Base-by-base conservation (phyloP, 2,888 invertebrate species). In the Taenaris catops region DNA sequence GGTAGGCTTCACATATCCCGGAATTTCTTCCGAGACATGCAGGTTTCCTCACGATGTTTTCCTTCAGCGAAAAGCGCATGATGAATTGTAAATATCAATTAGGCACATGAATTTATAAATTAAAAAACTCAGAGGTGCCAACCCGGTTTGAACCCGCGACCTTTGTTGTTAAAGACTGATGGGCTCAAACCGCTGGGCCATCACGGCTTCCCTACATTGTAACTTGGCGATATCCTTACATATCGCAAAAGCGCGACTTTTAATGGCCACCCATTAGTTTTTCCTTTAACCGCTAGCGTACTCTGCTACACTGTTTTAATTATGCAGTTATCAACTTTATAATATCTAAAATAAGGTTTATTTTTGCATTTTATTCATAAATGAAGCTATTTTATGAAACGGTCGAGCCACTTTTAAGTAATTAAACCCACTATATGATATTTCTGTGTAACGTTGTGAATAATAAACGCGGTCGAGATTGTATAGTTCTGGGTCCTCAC, bases 261-360 rank as follows among this genome's bases (percentile, higher is more conserved):
- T 35, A 35, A 35, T 35, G 28, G 28, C 23, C 14, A 5, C 28
- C 35, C 35, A 35, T 35, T 29, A 24, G 29, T 35, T 35, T 35
- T 14, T 4, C 18, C 35, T 25, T 35, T 19, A 35, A 25, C 17
- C 25, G 12, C 10, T 8, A 12, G 4, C 8, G 14, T 4, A 25
- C n/a, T 20, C 16, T 25, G 8, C 19, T 28, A n/a, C n/a, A n/a
- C n/a, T n/a, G n/a, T n/a, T n/a, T n/a, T n/a, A n/a, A n/a, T n/a
- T n/a, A n/a, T 18, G 4, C 27, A 14, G 12, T 8, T 28, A 25
- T 25, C n/a, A 24, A 18, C 34, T 24, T 28, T 12, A 28, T 23
- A 9, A n/a, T n/a, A 4, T 2, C 5, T 0, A 0, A 0, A 1
- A 14, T 28, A 19, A 18, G 8, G 23, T 9, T 7, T 14, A 12